Base-by-base conservation (phyloP, 2,888 invertebrate species). In the Luffia ferchaultella region DNA sequence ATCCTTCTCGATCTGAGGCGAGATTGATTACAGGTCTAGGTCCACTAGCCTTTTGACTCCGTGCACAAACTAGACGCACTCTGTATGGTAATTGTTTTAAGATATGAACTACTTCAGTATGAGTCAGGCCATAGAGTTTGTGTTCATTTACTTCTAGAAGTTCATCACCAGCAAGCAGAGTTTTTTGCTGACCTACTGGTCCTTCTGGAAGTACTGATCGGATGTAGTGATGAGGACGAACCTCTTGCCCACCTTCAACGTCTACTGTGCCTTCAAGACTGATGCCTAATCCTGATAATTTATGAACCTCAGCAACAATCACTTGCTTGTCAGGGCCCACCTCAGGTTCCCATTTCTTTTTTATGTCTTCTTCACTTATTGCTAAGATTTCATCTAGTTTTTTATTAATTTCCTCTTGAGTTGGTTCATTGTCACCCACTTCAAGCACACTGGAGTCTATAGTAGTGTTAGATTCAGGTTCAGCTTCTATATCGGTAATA, bases 191-290 rank as follows among this genome's bases (percentile, higher is more conserved):
- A 1, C 97, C 98, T 0, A 98, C 97, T 0, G 99, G 98, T 2
- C 99, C 98, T 67, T 98, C 96, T 7, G 95, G 93, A 53, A 98
- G 87, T 59, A 99, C 97, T 30, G 96, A 96, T 58, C 98, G 89
- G 62, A 99, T 98, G 70, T 97, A 98, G 82, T 98, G 98, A 82
- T 98, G 98, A n/a, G 99, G 98, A 60, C 97, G 88, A 42, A 97
- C 90, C 84, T 99, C 98, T 60, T 93, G 89, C 1, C 98, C 99
- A 61, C 95, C 93, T 79, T 98, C 98, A 18, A 99, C 97, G 68
- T 99, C 98, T 15, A 98, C 98, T 0, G 98, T 99, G 30, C 99
- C 98, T 80, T 98, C 98, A 56, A 98, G 86, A 72, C 97, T 98
- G 63, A 99, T 97, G 2, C 98, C 98, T 56, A 99, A 87, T 49